Percentiles rank a stretch among this genome's conserved stretches.
Conservation (phyloP, 2,888 invertebrate genomes). For the Synergus japonicus region DNA sequence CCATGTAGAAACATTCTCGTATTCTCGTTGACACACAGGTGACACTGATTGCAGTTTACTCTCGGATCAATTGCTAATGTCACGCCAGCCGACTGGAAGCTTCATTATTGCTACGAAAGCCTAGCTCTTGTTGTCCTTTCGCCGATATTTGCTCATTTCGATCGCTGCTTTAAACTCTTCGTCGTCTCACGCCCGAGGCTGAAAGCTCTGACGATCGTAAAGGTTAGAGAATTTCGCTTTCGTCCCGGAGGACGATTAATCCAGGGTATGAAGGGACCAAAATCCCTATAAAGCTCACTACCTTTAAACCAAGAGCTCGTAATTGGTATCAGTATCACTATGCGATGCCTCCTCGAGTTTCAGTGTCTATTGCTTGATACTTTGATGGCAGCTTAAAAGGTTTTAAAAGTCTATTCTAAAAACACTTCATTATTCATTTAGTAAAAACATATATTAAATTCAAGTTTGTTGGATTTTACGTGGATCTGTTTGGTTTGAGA, state of each 20-base stretch:
- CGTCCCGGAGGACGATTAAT: slow-evolving; percentile 33
- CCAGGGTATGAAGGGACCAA: slow-evolving; percentile 3
- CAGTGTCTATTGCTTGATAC: neutral
- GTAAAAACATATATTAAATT: neutral
- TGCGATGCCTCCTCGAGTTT: neutral
- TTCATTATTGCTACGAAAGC: slow-evolving; percentile 49
- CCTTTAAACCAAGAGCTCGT: slow-evolving; percentile 3
- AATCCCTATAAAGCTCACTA: slow-evolving; percentile 24
- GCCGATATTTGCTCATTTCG: slow-evolving; percentile 52
- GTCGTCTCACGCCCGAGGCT: slow-evolving; percentile 43
- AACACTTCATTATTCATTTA: neutral
- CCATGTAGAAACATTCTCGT: neutral
- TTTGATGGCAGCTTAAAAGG: neutral
- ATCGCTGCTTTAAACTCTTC: slow-evolving; percentile 41
- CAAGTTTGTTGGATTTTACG: neutral
- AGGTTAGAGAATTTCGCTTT: slow-evolving; percentile 34
- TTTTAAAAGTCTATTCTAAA: neutral
- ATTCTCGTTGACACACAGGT: slow-evolving; percentile 5
- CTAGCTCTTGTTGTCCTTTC: slow-evolving; percentile 45
- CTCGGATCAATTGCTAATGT: slow-evolving; percentile 59
- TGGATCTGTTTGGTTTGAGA: neutral
- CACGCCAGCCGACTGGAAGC: slow-evolving; percentile 49
- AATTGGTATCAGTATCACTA: neutral
- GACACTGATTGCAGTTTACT: slow-evolving; percentile 46
- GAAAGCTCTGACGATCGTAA: slow-evolving; percentile 35